Percentiles rank a stretch among this genome's conserved stretches.
phyloP scores from a whole-genome alignment of 2,113 vertebrate species.

The Grammomys surdaster region DNA sequence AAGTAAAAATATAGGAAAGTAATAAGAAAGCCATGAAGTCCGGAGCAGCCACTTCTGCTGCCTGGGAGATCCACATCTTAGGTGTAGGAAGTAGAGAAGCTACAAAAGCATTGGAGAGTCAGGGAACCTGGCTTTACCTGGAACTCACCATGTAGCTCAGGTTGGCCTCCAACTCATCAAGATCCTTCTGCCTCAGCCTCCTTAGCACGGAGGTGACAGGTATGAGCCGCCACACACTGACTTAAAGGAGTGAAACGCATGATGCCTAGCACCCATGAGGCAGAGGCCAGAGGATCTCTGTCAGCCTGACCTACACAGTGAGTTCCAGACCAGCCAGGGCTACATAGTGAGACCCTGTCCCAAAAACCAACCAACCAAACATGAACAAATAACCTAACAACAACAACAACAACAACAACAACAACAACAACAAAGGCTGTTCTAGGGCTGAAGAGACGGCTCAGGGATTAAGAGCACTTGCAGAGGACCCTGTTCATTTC shows the following conservation, averaged over 20 bases:
- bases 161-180: background rate
- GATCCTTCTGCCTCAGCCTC: background rate
- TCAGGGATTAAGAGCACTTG: background rate
- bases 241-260: background rate
- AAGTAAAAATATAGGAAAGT: background rate
- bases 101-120: no score
- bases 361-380: background rate
- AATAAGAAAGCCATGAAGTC: background rate
- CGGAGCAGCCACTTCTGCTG: background rate
- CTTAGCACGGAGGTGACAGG: background rate
- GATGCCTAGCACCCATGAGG: background rate
- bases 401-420: background rate
- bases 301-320: background rate
- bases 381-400: background rate
- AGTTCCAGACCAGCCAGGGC: background rate
- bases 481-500: background rate
- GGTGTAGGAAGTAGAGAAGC: background rate
- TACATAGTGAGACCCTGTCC: background rate
- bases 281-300: background rate
- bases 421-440: background rate
- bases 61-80: background rate
- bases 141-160: background rate
- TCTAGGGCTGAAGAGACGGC: background rate
- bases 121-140: background rate
- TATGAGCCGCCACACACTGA: background rate